Evolutionary conservation across 2,113 vertebrate species (phyloP).

Genomic region (Paramisgurnus dabryanus): DNA sequence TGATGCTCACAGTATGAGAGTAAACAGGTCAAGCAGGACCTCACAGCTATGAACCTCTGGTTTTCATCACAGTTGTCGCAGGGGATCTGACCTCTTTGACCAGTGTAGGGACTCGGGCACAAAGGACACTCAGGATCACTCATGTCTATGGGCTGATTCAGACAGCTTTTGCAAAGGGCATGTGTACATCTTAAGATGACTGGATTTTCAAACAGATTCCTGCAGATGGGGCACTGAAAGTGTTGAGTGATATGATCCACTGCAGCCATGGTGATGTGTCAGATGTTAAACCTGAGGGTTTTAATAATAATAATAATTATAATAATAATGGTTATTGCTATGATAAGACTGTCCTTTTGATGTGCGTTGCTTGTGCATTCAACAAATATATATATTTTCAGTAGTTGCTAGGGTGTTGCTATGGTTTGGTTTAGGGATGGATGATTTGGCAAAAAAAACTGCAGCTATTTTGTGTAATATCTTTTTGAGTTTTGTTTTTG

Average conservation of each 20-base stretch:
- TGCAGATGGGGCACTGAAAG: constrained; percentile 64
- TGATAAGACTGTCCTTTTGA: too few relatives aligned
- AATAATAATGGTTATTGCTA: too few relatives aligned
- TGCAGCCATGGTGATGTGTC: not conserved
- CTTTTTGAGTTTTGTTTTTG: too few relatives aligned
- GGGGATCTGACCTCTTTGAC: constrained; percentile 72
- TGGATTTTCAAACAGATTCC: constrained; percentile 50
- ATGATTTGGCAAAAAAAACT: too few relatives aligned
- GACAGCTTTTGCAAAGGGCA: constrained; percentile 61
- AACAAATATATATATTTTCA: too few relatives aligned
- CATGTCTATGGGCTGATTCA: rapidly evolving
- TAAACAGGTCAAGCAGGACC: constrained; percentile 89
- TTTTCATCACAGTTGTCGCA: constrained; percentile 84
- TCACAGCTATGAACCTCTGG: constrained; percentile 78
- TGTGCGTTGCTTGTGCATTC: too few relatives aligned
- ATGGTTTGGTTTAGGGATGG: too few relatives aligned
- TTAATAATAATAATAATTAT: too few relatives aligned
- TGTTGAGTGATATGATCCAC: constrained; percentile 9
- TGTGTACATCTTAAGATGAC: constrained; percentile 66
- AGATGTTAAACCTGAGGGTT: not conserved
- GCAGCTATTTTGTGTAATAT: too few relatives aligned
- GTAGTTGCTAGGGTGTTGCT: too few relatives aligned
- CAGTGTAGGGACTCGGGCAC: constrained; percentile 34
- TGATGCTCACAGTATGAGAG: constrained; percentile 87
- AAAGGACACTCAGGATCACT: constrained; percentile 40